Evolutionary conservation across 2,113 vertebrate species (phyloP).

Genomic region (Grus americana): DNA sequence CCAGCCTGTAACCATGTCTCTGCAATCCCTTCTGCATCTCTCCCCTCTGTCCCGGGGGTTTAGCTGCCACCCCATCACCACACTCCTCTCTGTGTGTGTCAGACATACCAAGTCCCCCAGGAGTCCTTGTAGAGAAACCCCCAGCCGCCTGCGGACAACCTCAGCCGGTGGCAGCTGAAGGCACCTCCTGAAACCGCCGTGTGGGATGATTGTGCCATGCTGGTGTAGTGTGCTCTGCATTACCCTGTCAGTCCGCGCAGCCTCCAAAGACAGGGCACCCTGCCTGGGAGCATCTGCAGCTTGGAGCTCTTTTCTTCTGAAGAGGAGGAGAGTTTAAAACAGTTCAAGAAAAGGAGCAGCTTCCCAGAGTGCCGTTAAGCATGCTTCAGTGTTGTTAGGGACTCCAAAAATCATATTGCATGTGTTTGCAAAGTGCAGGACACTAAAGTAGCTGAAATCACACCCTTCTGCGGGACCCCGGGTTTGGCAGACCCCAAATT

Average conservation of each 20-base stretch:
- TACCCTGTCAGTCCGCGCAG: accelerated
- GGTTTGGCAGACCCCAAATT: neutral
- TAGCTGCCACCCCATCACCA: neutral
- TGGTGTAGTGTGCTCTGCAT: neutral
- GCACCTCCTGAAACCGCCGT: neutral
- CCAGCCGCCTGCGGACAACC: neutral
- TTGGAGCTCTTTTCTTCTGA: neutral
- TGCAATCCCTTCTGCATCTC: neutral
- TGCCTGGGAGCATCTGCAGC: neutral
- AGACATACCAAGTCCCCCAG: neutral
- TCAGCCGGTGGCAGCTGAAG: neutral
- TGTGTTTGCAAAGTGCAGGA: neutral
- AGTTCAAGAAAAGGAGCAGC: neutral
- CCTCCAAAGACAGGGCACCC: neutral
- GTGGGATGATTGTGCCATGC: accelerated
- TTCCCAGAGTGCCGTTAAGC: neutral
- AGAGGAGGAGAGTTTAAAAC: neutral
- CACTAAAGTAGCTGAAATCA: neutral
- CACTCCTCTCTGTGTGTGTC: neutral
- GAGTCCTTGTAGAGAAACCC: neutral
- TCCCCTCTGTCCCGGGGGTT: neutral
- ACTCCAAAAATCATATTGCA: neutral
- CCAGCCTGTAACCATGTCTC: neutral
- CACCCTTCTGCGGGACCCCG: too few species aligned
- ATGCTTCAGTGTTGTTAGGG: neutral